Evolutionary conservation across 1,140 invertebrate species (phyloP), one percentile per base, ranked within the genome.

Genomic region (Tetramorium simillimum): DNA sequence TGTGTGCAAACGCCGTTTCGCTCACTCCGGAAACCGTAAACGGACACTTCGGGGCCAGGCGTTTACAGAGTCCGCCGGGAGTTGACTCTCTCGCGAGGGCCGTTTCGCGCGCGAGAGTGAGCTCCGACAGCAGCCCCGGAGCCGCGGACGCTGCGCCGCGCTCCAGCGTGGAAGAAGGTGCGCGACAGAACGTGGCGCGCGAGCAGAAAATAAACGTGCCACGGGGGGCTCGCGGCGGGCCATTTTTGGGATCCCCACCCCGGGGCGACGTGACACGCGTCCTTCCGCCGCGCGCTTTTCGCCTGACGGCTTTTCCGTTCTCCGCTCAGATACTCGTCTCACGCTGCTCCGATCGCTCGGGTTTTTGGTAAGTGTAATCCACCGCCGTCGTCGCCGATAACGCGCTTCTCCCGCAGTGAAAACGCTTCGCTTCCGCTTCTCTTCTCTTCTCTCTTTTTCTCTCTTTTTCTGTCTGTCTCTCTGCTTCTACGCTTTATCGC

Each of bases 241-340:
- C 95, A 95, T 95, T 95, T 95, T 95, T 95, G 95, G 95, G 92
- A 93, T 95, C 95, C 95, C 95, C 94, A 94, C 92, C 69, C 91
- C 51, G 18, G 46, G 72, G 67, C 73, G 28, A 46, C 46, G 16
- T 18, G 53, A 69, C 65, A 69, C 77, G 77, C 65, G 49, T 88
- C 72, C 67, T 69, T 76, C 58, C 70, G 69, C 67, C 62, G 49
- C 69, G 70, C 56, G 58, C 63, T 77, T 65, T 33, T 33, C 33
- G 33, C 33, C 33, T 33, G 33, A 33, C 33, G 33, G 33, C 33
- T 33, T 33, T 85, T 78, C 90, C 51, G 53, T 69, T 56, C 93
- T 91, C 90, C 82, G 85, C 89, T 88, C 87, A 89, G 91, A 93
- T 95, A 95, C 93, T 95, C 94, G 94, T 92, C 92, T 92, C 92